Percentiles rank a stretch among this genome's conserved stretches.
These are phyloP conservation scores for Formica exsecta DNA, from an alignment of 1,140 invertebrate genomes.

Conservation along the genomic window DNA sequence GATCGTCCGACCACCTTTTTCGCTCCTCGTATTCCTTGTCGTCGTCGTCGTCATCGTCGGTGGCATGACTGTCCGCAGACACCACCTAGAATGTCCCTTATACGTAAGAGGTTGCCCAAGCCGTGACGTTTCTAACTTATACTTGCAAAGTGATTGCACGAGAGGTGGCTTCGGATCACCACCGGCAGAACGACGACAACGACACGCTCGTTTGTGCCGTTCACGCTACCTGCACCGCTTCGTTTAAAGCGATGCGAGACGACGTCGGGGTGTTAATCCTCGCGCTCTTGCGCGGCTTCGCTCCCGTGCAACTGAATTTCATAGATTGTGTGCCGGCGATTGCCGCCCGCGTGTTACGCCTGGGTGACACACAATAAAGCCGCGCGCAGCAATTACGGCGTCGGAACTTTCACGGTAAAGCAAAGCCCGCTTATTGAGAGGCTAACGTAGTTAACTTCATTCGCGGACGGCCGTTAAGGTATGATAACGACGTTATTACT, in stretches of 20 bases:
- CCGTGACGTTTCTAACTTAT: conserved; percentile 68
- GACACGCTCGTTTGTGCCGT: conserved; percentile 61
- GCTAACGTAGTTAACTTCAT: conserved; percentile 69
- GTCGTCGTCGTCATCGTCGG: background rate
- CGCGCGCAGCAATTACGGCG: conserved; percentile 66
- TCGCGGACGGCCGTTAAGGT: conserved; percentile 63
- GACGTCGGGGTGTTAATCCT: conserved; percentile 65
- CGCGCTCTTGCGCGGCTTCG: conserved; percentile 22
- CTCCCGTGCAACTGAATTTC: conserved; percentile 64
- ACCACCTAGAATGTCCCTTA: conserved; percentile 57
- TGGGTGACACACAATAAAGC: conserved; percentile 66
- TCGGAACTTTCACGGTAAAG: conserved; percentile 65
- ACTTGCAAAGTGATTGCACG: conserved; percentile 71
- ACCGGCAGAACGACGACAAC: background rate
- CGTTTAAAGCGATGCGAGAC: conserved; percentile 8
- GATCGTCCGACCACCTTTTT: background rate
- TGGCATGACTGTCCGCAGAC: conserved; percentile 43
- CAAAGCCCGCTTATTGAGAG: conserved; percentile 71
- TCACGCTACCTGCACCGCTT: conserved; percentile 33
- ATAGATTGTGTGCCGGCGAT: conserved; percentile 67
- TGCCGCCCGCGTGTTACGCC: conserved; percentile 20
- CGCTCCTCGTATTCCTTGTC: background rate
- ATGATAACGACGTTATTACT: conserved; percentile 68
- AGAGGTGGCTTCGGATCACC: background rate
- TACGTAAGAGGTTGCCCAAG: conserved; percentile 55